Conservation (phyloP, 2,797 vertebrate genomes). For the Poecilia gillii region DNA sequence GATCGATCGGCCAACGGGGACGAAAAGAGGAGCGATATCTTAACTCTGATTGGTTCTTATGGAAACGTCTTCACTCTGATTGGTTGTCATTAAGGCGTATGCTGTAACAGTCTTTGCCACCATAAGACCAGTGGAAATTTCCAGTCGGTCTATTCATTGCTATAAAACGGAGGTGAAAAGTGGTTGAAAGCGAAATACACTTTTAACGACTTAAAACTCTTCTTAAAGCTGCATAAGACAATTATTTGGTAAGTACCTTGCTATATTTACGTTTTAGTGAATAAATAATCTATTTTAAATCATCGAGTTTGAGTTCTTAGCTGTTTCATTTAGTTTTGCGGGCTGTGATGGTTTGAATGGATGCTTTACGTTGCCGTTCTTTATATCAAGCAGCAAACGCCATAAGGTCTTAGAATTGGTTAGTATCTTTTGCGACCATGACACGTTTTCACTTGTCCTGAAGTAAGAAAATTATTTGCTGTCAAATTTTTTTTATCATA, state of each 20-base stretch:
- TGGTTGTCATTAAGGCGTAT: constrained; percentile 36
- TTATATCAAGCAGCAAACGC: neutral
- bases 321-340: neutral
- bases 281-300: fast-evolving
- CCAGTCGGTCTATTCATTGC: constrained; percentile 33
- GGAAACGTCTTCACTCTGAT: constrained; percentile 21
- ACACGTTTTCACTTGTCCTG: neutral
- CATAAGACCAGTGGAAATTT: constrained; percentile 76
- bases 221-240: fast-evolving
- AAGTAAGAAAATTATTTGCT: neutral
- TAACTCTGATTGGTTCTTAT: constrained; percentile 49
- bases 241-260: constrained; percentile 34
- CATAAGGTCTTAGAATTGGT: neutral
- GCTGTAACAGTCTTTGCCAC: neutral
- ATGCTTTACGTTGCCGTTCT: neutral
- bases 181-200: fast-evolving
- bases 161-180: neutral
- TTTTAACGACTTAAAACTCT: neutral
- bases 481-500: neutral
- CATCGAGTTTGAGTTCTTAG: neutral
- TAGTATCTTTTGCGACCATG: neutral
- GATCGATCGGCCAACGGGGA: constrained; percentile 7
- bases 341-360: constrained; percentile 14
- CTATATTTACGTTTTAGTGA: fast-evolving
- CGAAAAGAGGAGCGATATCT: fast-evolving